Base-by-base conservation (phyloP, 2,888 invertebrate genomes). In the Nephrocerus scutellatus region DNA sequence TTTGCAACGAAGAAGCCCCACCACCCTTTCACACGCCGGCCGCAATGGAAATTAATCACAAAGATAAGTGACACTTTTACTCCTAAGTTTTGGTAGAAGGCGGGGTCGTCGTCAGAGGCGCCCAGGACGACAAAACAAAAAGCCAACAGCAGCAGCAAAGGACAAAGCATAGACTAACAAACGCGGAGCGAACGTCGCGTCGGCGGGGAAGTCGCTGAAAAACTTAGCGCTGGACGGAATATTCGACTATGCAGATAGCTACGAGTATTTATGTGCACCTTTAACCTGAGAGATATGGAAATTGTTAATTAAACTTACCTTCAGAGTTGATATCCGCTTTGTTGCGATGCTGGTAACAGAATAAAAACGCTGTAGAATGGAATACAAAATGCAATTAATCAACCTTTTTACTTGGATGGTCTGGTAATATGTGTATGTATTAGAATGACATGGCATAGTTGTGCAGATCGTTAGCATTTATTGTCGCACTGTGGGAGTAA, bases 271-370 rank as follows among this genome's bases (percentile, higher is more conserved):
- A n/a, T n/a, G n/a, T n/a, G n/a, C n/a, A n/a, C n/a, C n/a, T n/a
- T n/a, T n/a, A n/a, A n/a, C n/a, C n/a, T n/a, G n/a, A n/a, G n/a
- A 4, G 47, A 47, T 42, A 41, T 48, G 48, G 44, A 59, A 59
- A 57, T 58, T 56, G 57, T 59, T 62, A 62, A 61, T 60, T 59
- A 57, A 60, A 61, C 66, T 66, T 62, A 66, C 66, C 62, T 51
- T 63, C 63, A 32, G 54, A 39, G 59, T 66, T 64, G 53, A 66
- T 57, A 57, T 62, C 54, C 48, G 52, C 55, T 48, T 51, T 50
- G 47, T 50, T 53, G 44, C 57, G 57, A 44, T 57, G 50, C 48
- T 62, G 59, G 45, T 58, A 59, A 43, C 54, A 60, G 41, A 53
- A 53, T 40, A 60, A 50, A 49, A 60, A 57, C 41, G 59, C 66